Conservation (phyloP, 2,113 vertebrate species). For the Melanerpes formicivorus region DNA sequence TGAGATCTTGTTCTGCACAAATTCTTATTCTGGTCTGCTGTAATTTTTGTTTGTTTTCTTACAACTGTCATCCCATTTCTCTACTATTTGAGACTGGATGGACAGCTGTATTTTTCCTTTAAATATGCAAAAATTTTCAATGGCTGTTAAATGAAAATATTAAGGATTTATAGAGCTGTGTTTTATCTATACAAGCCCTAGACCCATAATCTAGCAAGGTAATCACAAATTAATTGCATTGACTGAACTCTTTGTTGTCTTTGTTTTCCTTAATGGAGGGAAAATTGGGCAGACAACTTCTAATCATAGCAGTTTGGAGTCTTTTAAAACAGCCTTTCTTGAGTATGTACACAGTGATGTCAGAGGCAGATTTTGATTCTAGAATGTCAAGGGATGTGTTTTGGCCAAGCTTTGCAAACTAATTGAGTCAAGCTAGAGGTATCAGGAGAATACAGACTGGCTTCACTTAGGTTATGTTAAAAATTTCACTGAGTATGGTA, state of each 20-base stretch:
- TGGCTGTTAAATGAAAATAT: fast-evolving
- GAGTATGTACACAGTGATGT: background rate
- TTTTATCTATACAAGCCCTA: background rate
- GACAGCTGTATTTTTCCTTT: background rate
- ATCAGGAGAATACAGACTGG: background rate
- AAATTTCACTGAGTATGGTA: background rate
- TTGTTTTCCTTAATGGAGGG: background rate
- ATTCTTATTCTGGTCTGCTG: background rate
- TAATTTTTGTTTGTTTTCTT: background rate
- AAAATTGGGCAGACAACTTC: background rate
- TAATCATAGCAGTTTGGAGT: background rate
- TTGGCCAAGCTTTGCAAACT: background rate
- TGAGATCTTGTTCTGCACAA: background rate
- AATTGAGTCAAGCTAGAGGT: background rate
- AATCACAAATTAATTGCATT: background rate
- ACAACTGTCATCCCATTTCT: background rate
- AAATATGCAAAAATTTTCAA: background rate
- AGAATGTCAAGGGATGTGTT: background rate
- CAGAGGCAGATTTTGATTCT: background rate
- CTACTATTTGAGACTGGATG: background rate
- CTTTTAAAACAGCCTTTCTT: background rate
- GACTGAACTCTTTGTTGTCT: background rate
- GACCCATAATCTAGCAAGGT: background rate
- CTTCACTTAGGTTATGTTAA: background rate
- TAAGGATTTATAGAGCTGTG: background rate